Percentiles rank a stretch among this genome's conserved stretches.
phyloP scores from a whole-genome alignment of 2,888 invertebrate species.

The Arge pagana region DNA sequence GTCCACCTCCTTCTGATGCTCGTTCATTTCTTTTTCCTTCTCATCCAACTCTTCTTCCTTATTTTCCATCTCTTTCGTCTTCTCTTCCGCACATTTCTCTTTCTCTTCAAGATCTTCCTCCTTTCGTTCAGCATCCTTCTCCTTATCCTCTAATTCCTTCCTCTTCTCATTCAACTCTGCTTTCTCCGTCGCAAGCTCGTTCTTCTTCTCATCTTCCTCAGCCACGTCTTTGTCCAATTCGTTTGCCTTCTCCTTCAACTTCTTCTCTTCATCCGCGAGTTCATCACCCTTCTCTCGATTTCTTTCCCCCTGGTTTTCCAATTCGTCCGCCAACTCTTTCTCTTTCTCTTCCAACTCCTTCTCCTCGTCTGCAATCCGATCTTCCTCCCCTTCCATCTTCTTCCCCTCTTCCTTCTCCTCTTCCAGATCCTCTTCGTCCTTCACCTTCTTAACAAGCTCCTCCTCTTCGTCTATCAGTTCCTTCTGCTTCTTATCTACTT shows the following conservation, averaged over 20 bases:
- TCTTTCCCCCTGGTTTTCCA: slow-evolving; percentile 1
- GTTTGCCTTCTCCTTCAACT: neutral
- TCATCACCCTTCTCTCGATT: slow-evolving; percentile 13
- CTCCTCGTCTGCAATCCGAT: slow-evolving; percentile 12
- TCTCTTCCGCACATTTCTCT: slow-evolving; percentile 27
- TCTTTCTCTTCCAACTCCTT: slow-evolving; percentile 25
- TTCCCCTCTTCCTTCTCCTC: slow-evolving; percentile 1
- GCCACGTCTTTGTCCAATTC: neutral
- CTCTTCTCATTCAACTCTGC: slow-evolving; percentile 29
- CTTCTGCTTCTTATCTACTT: slow-evolving; percentile 21
- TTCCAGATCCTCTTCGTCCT: slow-evolving; percentile 17
- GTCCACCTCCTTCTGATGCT: neutral
- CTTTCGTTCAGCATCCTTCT: neutral
- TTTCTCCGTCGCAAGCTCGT: slow-evolving; percentile 9
- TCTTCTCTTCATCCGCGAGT: slow-evolving; percentile 6
- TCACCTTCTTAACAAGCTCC: slow-evolving; percentile 24
- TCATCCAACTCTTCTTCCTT: slow-evolving; percentile 13
- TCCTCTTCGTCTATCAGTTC: slow-evolving; percentile 28
- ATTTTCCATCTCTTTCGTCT: slow-evolving; percentile 8
- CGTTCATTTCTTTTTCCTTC: slow-evolving; percentile 3
- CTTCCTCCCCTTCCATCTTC: neutral
- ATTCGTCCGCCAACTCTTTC: slow-evolving; percentile 5
- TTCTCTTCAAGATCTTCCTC: slow-evolving; percentile 18
- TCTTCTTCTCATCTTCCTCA: neutral
- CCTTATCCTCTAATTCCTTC: slow-evolving; percentile 17